These are phyloP conservation scores for Erannis defoliaria DNA, from an alignment of 2,888 invertebrate genomes.

Conservation along the genomic window DNA sequence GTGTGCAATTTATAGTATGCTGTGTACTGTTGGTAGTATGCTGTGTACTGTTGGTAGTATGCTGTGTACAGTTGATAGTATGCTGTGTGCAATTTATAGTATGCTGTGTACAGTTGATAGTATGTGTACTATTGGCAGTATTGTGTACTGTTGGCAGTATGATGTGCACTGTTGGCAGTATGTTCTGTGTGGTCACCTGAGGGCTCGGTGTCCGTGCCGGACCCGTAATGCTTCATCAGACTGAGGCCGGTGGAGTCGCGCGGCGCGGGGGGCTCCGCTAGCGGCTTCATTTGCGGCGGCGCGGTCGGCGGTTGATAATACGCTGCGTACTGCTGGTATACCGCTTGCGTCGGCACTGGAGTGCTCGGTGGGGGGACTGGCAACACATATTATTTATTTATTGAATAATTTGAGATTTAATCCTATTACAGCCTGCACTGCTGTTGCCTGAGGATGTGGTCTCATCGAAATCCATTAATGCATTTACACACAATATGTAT, in stretches of 20 bases:
- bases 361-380: slow-evolving; percentile 40
- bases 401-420: too few relatives aligned
- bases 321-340: slow-evolving; percentile 59
- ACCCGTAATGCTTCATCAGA: slow-evolving; percentile 87
- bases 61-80: too few relatives aligned
- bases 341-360: slow-evolving; percentile 23
- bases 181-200: slow-evolving; percentile 57
- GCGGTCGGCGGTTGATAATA: slow-evolving; percentile 60
- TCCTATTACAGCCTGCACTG: too few relatives aligned
- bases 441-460: too few relatives aligned
- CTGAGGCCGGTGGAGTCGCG: slow-evolving; percentile 76
- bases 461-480: too few relatives aligned
- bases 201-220: slow-evolving; percentile 80
- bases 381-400: slow-evolving; percentile 11
- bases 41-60: too few relatives aligned
- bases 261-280: slow-evolving; percentile 27
- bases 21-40: too few relatives aligned
- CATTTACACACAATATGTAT: too few relatives aligned
- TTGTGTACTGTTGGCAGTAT: slow-evolving; percentile 34
- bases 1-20: too few relatives aligned
- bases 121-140: too few relatives aligned
- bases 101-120: too few relatives aligned
- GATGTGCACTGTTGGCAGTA: neutral
- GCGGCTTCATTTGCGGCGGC: slow-evolving; percentile 43
- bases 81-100: too few relatives aligned